phyloP scores from a whole-genome alignment of 2,797 vertebrate genomes.

The Bucorvus abyssinicus region DNA sequence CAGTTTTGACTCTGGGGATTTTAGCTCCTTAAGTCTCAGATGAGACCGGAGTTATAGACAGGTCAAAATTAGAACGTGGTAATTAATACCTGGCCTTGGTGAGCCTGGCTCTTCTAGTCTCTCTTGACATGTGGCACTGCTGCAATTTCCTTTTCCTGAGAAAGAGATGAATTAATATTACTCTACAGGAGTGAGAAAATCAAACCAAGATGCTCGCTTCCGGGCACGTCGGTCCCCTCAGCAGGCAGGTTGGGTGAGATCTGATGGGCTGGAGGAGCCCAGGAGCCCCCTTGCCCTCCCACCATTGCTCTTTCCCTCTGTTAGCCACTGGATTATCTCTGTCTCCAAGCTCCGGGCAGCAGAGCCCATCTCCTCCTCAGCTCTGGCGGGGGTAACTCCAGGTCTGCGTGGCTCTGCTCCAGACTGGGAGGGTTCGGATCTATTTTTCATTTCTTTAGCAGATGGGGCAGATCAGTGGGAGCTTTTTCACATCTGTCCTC shows the following conservation, averaged over 20 bases:
- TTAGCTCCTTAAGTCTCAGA: conserved; percentile 16
- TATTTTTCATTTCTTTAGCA: not conserved
- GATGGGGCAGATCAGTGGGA: not conserved
- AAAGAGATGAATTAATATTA: not conserved
- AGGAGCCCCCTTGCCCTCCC: not conserved
- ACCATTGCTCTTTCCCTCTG: not conserved
- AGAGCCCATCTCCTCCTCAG: not conserved
- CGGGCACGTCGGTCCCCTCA: not conserved
- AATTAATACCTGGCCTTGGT: conserved; percentile 38
- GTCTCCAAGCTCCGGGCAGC: not conserved
- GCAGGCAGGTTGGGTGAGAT: too few species aligned
- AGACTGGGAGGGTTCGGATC: not conserved
- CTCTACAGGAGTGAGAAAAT: not conserved
- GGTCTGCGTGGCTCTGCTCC: not conserved
- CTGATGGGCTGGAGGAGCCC: not conserved
- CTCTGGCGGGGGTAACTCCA: not conserved
- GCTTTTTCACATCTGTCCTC: not conserved
- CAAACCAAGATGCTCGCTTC: not conserved
- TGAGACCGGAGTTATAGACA: not conserved
- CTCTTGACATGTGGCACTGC: not conserved
- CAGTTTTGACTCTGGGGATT: conserved; percentile 1
- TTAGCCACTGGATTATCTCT: not conserved
- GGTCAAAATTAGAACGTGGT: conserved; percentile 40
- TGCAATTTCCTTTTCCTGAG: conserved; percentile 11
- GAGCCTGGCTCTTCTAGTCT: not conserved